Evolutionary conservation across 2,113 vertebrate species (phyloP).

Genomic region (Arvicanthis niloticus): DNA sequence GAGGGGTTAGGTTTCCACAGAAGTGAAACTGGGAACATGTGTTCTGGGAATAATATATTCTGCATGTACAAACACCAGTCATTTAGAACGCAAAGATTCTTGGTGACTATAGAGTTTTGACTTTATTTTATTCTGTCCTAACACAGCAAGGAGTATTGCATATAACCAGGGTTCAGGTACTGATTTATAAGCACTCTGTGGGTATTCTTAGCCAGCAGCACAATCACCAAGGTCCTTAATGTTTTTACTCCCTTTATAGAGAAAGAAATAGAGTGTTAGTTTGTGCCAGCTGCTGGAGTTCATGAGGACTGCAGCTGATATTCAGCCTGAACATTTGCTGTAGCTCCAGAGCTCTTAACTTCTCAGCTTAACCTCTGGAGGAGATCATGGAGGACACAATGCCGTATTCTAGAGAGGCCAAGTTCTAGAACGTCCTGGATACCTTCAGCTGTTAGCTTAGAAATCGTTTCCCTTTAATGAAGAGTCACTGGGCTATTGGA

Average conservation of each 20-base stretch:
- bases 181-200: background rate
- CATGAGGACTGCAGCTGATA: background rate
- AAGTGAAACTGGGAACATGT: background rate
- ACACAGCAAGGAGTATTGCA: background rate
- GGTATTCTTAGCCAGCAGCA: background rate
- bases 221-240: background rate
- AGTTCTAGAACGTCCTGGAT: background rate
- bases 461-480: conserved; percentile 3
- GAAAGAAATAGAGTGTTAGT: background rate
- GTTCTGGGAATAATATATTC: background rate
- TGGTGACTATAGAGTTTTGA: background rate
- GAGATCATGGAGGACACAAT: background rate
- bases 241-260: conserved; percentile 10
- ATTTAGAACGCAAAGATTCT: background rate
- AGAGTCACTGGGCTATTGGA: background rate
- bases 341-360: background rate
- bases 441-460: background rate
- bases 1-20: background rate
- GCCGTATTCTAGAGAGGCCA: background rate
- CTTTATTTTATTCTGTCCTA: conserved; percentile 37
- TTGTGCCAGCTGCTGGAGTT: background rate
- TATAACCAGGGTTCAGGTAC: background rate
- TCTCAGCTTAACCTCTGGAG: background rate
- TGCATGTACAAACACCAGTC: background rate
- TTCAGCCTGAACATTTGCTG: background rate